These are phyloP conservation scores for Sander vitreus DNA, from an alignment of 2,113 vertebrate genomes.

Conservation along the genomic window DNA sequence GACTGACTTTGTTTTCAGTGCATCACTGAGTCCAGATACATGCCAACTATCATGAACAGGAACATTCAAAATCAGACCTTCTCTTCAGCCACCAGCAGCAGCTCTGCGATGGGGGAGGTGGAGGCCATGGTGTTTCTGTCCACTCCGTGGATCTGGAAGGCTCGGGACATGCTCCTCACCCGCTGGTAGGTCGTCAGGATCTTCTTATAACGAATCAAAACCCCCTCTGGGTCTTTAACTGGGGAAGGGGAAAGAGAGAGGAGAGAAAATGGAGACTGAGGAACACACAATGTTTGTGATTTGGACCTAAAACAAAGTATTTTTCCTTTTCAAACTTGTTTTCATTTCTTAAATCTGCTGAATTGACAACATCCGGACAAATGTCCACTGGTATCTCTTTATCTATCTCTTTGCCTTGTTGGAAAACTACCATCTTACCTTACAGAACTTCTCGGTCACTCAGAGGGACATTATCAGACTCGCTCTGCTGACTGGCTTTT, in stretches of 20 bases:
- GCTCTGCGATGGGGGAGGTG: conserved; percentile 92
- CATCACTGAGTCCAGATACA: not conserved
- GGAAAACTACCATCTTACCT: too few relatives aligned
- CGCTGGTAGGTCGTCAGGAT: conserved; percentile 92
- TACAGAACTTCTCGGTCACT: too few relatives aligned
- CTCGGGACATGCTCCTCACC: conserved; percentile 92
- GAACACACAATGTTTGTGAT: not conserved
- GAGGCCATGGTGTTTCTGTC: conserved; percentile 93
- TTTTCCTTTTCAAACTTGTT: not conserved
- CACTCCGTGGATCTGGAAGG: conserved; percentile 91
- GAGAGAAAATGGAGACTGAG: not conserved
- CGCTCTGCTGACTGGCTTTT: too few relatives aligned
- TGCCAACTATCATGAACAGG: not conserved
- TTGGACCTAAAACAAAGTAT: not conserved
- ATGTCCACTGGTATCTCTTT: too few relatives aligned
- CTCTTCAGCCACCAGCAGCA: conserved; percentile 90
- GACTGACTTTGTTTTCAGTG: not conserved
- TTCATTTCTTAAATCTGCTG: not conserved
- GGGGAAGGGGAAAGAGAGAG: not conserved
- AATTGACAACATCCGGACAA: not conserved
- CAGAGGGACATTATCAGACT: too few relatives aligned
- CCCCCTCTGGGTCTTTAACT: conserved; percentile 91
- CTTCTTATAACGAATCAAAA: conserved; percentile 92
- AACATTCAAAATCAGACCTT: conserved; percentile 74
- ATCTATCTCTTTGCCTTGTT: too few relatives aligned